Percentiles rank a stretch among this genome's conserved stretches.
These are phyloP conservation scores for Caenorhabditis imperialis DNA, from an alignment of 2,888 invertebrate species.

Conservation along the genomic window DNA sequence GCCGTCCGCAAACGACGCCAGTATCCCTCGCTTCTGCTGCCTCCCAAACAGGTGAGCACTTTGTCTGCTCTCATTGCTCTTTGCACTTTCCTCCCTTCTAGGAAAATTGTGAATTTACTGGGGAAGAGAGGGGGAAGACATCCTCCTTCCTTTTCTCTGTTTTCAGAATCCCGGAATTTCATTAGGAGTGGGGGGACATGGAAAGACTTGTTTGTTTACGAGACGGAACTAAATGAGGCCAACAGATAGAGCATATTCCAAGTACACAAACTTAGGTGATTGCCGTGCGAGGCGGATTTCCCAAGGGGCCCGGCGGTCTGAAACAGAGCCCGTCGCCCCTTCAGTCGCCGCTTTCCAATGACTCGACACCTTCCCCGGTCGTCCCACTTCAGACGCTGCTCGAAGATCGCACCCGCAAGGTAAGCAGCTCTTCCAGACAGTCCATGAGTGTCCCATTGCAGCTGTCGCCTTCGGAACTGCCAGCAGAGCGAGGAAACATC, in stretches of 20 bases:
- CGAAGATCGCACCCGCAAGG: constrained; percentile 66
- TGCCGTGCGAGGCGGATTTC: constrained; percentile 66
- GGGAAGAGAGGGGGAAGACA: background rate
- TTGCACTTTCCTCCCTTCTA: constrained; percentile 12
- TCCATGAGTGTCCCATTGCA: constrained; percentile 14
- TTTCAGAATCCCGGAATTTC: constrained; percentile 6
- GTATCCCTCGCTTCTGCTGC: constrained; percentile 64
- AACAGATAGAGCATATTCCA: too few relatives aligned
- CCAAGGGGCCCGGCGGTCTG: constrained; percentile 69
- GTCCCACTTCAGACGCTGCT: constrained; percentile 60
- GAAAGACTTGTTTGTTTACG: constrained; percentile 25
- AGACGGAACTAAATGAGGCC: too few relatives aligned
- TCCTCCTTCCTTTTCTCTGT: constrained; percentile 8
- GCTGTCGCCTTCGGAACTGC: constrained; percentile 68
- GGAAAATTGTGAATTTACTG: constrained; percentile 2
- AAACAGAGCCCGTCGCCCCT: constrained; percentile 73
- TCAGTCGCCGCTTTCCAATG: constrained; percentile 69
- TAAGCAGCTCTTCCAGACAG: background rate
- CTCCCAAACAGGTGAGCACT: constrained; percentile 64
- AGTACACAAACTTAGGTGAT: constrained; percentile 52
- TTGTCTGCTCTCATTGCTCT: background rate
- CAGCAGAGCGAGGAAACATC: constrained; percentile 71
- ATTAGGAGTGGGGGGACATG: constrained; percentile 10
- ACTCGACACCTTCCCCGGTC: constrained; percentile 63
- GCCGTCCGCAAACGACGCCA: constrained; percentile 65